Evolutionary conservation across 2,797 vertebrate species (phyloP).

Genomic region (Pangasius sanitwongsei): DNA sequence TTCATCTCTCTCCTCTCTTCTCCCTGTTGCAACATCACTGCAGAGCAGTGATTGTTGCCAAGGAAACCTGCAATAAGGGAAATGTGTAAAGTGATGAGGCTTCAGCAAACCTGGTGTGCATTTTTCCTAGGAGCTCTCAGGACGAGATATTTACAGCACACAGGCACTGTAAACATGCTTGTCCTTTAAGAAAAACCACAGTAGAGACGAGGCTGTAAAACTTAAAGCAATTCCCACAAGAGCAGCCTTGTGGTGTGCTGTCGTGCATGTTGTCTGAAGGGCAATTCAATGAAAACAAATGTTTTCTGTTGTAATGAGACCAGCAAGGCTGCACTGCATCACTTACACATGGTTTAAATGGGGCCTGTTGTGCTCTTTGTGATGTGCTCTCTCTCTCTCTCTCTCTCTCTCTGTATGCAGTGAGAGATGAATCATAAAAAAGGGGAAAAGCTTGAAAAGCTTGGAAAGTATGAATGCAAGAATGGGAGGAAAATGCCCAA

Average conservation of each 20-base stretch:
- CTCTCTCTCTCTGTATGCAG: background rate
- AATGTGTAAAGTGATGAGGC: slow-evolving; percentile 43
- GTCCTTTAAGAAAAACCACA: slow-evolving; percentile 21
- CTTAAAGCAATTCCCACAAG: slow-evolving; percentile 26
- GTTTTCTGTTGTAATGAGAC: slow-evolving; percentile 31
- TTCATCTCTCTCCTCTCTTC: slow-evolving; percentile 15
- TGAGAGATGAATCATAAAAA: slow-evolving; percentile 17
- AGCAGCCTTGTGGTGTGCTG: background rate
- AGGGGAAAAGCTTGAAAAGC: background rate
- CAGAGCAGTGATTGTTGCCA: slow-evolving; percentile 66
- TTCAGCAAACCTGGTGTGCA: slow-evolving; percentile 38
- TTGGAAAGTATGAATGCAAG: background rate
- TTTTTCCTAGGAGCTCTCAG: slow-evolving; percentile 49
- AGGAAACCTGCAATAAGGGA: slow-evolving; percentile 63
- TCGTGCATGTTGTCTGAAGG: slow-evolving; percentile 22
- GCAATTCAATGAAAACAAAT: slow-evolving; percentile 43
- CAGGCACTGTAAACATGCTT: slow-evolving; percentile 27
- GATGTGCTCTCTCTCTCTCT: slow-evolving; percentile 10
- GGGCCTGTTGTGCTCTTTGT: slow-evolving; percentile 25
- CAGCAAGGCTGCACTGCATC: slow-evolving; percentile 13
- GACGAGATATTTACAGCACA: slow-evolving; percentile 62
- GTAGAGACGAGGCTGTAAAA: slow-evolving; percentile 30
- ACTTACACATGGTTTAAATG: slow-evolving; percentile 32
- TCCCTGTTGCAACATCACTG: slow-evolving; percentile 57
- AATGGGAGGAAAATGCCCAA: slow-evolving; percentile 45